These are phyloP conservation scores for Micromussa lordhowensis DNA, from an alignment of 92 coral and sea anemone species.

Conservation along the genomic window DNA sequence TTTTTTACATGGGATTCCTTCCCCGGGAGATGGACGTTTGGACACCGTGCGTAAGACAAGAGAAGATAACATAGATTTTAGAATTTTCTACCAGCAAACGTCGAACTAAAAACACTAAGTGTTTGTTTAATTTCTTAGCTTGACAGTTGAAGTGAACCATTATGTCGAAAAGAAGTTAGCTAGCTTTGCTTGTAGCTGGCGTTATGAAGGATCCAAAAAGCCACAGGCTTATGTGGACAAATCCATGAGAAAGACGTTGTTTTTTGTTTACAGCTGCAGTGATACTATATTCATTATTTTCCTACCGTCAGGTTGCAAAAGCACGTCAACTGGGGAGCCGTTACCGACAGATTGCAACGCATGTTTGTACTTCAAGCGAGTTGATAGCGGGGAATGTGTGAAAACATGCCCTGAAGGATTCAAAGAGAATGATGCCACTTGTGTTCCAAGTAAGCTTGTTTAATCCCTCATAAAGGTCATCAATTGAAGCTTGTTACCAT, in stretches of 20 bases:
- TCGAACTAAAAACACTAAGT: too few relatives aligned
- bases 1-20: too few relatives aligned
- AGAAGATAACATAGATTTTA: too few relatives aligned
- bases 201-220: background rate
- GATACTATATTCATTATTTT: too few relatives aligned
- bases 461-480: too few relatives aligned
- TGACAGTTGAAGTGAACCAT: background rate
- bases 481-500: too few relatives aligned
- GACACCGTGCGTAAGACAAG: too few relatives aligned
- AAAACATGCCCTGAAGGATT: conserved; percentile 21
- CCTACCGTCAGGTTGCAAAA: conserved; percentile 34
- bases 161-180: background rate
- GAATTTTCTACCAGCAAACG: too few relatives aligned
- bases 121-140: too few relatives aligned
- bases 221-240: background rate
- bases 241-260: background rate
- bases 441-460: conserved; percentile 8
- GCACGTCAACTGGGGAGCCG: conserved; percentile 30
- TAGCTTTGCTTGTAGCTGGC: background rate
- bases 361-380: conserved; percentile 10
- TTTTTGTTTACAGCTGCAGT: background rate
- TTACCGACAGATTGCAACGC: conserved; percentile 55
- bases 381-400: conserved; percentile 19
- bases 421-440: background rate
- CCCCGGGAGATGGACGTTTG: too few relatives aligned